Evolutionary conservation across 35 echinoderm and acorn worm species (phyloP).

Genomic region (Heliocidaris tuberculata): DNA sequence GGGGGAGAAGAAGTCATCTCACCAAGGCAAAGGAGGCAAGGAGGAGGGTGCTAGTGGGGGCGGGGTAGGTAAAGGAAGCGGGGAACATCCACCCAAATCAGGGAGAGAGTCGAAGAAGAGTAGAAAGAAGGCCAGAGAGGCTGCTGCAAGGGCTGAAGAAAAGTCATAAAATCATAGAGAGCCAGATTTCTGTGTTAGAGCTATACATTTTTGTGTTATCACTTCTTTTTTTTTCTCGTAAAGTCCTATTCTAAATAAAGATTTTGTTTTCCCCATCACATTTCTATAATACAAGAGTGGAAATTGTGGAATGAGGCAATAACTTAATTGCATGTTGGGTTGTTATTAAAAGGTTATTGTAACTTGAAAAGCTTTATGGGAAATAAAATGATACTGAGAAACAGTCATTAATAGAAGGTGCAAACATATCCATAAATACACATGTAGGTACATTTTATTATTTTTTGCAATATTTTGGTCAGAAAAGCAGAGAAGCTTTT

Average conservation of each 20-base stretch:
- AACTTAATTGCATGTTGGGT: background rate
- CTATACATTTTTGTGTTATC: too few relatives aligned
- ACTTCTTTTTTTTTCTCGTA: too few relatives aligned
- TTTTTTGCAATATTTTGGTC: background rate
- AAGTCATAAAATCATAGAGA: background rate
- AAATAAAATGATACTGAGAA: background rate
- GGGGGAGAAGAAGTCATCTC: slow-evolving; percentile 41
- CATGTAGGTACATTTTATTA: background rate
- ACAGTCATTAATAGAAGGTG: background rate
- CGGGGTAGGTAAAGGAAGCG: slow-evolving; percentile 18
- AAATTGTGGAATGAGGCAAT: background rate
- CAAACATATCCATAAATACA: background rate
- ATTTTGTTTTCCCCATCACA: slow-evolving; percentile 59
- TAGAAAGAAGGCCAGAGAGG: slow-evolving; percentile 68
- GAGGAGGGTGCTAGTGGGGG: background rate
- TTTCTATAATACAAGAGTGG: background rate
- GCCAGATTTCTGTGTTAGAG: background rate
- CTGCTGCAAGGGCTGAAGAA: slow-evolving; percentile 47
- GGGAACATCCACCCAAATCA: slow-evolving; percentile 48
- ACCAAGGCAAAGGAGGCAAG: slow-evolving; percentile 31
- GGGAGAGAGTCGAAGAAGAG: slow-evolving; percentile 64
- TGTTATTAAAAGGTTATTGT: background rate
- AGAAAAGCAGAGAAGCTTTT: background rate
- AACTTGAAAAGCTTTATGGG: background rate
- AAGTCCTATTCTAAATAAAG: too few relatives aligned